Evolutionary conservation across 2,113 vertebrate genomes (phyloP), one percentile per base, ranked within the genome.

Genomic region (Heliornis fulica): DNA sequence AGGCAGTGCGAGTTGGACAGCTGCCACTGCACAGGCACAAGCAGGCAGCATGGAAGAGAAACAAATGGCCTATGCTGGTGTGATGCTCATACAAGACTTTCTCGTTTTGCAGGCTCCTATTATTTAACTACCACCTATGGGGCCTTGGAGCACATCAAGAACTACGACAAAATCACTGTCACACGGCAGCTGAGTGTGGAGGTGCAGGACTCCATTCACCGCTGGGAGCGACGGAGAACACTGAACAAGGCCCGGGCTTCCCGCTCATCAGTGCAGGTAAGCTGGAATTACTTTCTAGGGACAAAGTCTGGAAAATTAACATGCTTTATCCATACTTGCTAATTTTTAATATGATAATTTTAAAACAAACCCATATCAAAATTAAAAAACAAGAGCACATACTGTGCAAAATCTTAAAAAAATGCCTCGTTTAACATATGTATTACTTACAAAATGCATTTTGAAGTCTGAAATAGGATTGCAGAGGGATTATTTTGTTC

Each of bases 81-180:
- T 15, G 38, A n/a, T 68, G 48, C 51, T 84, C 25, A 70, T 51
- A 7, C 13, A 41, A 57, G 38, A 22, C n/a, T 16, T 56, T 26
- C 18, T n/a, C 22, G 29, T 60, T 75, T 83, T 1, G 0, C 88
- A 99, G 99, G 99, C 32, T 99, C 99, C 36, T 99, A 99, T 96
- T 99, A 99, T 89, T 98, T 99, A 96, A 99, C 99, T 66, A 99
- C 99, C 83, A 99, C 99, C 29, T 99, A 99, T 0, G 99, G 99
- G 5, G 99, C 99, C 28, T 96, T 99, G 96, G 99, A 99, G 91
- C 99, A 99, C 91, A 99, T 99, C 57, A 99, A 98, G 98, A 99
- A 98, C 79, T 99, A 99, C 0, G 99, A 99, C 97, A 99, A 99
- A 97, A 98, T 99, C 96, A 98, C 98, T 0, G 98, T 98, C 51